phyloP scores from a whole-genome alignment of 2,113 vertebrate species.

The Corythornis vintsioides region DNA sequence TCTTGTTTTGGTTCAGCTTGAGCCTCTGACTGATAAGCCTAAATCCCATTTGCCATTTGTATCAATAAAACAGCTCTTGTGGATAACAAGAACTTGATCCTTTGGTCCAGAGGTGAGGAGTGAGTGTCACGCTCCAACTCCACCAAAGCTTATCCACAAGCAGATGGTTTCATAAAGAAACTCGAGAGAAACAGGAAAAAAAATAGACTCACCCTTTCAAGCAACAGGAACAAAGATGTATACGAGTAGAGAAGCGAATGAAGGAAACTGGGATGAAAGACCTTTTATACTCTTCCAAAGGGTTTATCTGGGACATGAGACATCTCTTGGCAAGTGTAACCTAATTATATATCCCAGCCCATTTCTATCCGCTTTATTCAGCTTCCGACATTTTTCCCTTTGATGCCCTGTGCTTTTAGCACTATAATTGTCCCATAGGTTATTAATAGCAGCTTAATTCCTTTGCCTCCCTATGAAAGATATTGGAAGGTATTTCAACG shows the following conservation, averaged over 20 bases:
- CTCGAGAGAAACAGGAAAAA: background rate
- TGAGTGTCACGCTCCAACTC: background rate
- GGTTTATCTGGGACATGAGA: constrained; percentile 58
- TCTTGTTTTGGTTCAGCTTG: fast-evolving
- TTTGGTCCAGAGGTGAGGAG: background rate
- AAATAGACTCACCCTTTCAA: constrained; percentile 25
- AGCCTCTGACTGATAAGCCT: background rate
- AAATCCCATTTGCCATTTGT: background rate
- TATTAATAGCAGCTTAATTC: constrained; percentile 53
- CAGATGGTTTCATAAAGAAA: background rate
- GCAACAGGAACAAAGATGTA: background rate
- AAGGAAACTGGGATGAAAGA: background rate
- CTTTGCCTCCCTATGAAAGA: background rate
- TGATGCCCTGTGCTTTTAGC: constrained; percentile 31
- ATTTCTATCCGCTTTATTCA: constrained; percentile 40
- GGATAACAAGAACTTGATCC: background rate
- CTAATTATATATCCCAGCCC: constrained; percentile 59
- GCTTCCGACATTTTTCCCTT: constrained; percentile 46
- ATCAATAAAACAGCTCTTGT: background rate
- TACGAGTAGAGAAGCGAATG: background rate
- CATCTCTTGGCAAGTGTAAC: constrained; percentile 25
- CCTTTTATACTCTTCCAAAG: constrained; percentile 50
- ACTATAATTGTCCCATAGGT: constrained; percentile 19
- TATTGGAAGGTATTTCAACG: constrained; percentile 47
- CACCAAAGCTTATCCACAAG: background rate